phyloP scores from a whole-genome alignment of 2,888 invertebrate species.

The Diploptera punctata region DNA sequence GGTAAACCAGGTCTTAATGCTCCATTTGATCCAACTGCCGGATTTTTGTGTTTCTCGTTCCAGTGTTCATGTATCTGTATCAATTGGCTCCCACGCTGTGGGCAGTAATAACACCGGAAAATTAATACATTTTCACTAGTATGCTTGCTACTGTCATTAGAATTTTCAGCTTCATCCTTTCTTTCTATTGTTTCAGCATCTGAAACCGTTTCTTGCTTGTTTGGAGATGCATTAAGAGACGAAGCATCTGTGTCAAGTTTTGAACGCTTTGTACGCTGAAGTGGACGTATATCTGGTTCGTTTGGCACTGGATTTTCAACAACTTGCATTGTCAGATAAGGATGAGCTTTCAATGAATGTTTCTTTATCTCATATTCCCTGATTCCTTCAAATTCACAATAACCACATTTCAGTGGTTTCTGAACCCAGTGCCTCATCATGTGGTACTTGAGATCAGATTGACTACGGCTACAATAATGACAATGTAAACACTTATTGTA shows the following conservation, averaged over 20 bases:
- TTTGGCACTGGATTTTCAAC: conserved; percentile 20
- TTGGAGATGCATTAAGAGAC: too few relatives aligned
- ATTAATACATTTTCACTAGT: background rate
- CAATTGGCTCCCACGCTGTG: conserved; percentile 43
- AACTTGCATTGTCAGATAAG: conserved; percentile 5
- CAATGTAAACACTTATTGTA: conserved; percentile 53
- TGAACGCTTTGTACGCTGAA: background rate
- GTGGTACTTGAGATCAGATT: conserved; percentile 54
- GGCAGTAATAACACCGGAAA: conserved; percentile 46
- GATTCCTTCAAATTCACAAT: conserved; percentile 51
- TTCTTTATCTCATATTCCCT: conserved; percentile 37
- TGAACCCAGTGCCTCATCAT: conserved; percentile 58
- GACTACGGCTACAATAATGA: conserved; percentile 45
- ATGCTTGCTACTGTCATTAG: background rate
- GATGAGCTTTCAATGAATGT: conserved; percentile 33
- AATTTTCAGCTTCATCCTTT: background rate
- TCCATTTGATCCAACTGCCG: conserved; percentile 18
- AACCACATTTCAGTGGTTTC: conserved; percentile 56
- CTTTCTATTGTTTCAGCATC: conserved; percentile 35
- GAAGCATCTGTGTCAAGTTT: background rate
- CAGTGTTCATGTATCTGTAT: conserved; percentile 45
- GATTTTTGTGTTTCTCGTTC: conserved; percentile 44
- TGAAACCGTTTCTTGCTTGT: conserved; percentile 13
- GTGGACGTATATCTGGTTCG: conserved; percentile 29
- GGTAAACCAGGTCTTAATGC: conserved; percentile 24